Percentiles rank a stretch among this genome's conserved stretches.
Evolutionary conservation across 2,888 invertebrate species (phyloP).

Genomic region (Caenorhabditis wallacei): DNA sequence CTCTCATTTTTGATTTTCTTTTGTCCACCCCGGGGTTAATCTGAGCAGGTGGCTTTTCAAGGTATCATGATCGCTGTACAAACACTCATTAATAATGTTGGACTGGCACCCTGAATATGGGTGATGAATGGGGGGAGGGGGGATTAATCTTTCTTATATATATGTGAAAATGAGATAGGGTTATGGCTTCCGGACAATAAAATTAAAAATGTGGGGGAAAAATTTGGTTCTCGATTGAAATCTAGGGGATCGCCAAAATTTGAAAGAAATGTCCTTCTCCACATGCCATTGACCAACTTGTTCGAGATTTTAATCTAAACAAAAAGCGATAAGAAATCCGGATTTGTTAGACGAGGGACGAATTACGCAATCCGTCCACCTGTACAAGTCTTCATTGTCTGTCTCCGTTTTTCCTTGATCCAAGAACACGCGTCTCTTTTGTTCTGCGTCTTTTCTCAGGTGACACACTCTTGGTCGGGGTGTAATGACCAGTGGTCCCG

Average conservation of each 20-base stretch:
- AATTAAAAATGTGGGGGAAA: not conserved
- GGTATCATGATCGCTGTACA: slow-evolving; percentile 50
- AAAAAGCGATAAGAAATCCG: slow-evolving; percentile 38
- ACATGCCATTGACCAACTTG: not conserved
- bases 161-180: slow-evolving; percentile 20
- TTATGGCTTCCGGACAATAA: slow-evolving; percentile 7
- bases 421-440: slow-evolving; percentile 26
- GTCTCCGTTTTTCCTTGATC: slow-evolving; percentile 12
- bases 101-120: not conserved
- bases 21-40: slow-evolving; percentile 21
- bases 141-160: slow-evolving; percentile 21
- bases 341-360: slow-evolving; percentile 2
- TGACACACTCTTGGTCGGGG: slow-evolving; percentile 11
- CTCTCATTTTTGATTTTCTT: slow-evolving; percentile 75
- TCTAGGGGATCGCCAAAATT: no score
- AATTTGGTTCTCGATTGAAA: no score
- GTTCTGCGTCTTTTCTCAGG: slow-evolving; percentile 30
- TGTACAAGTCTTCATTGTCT: slow-evolving; percentile 26
- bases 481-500: slow-evolving; percentile 53
- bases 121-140: slow-evolving; percentile 16
- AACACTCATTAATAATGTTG: slow-evolving; percentile 53
- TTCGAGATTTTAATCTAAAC: slow-evolving; percentile 32
- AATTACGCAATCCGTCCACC: slow-evolving; percentile 34
- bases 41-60: slow-evolving; percentile 44
- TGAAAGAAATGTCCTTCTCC: no score